Evolutionary conservation across 2,797 vertebrate genomes (phyloP).

Genomic region (Sebastes diaconus): DNA sequence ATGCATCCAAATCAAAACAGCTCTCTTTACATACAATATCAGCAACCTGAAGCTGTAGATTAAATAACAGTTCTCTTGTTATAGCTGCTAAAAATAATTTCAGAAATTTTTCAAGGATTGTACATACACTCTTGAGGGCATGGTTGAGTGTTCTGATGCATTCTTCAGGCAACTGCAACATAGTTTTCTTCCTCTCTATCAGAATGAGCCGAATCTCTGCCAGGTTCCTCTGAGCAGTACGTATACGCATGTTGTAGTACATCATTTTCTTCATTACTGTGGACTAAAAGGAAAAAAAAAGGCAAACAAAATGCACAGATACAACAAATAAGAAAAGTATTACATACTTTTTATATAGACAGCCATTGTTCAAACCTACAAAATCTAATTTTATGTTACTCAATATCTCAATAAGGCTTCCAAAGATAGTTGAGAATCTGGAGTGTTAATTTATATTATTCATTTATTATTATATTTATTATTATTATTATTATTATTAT

Average conservation of each 20-base stretch:
- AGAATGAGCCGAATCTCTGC: conserved; percentile 79
- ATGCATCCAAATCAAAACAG: conserved; percentile 13
- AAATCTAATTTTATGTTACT: not conserved
- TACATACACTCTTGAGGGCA: conserved; percentile 85
- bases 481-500: too few species aligned
- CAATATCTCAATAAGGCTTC: not conserved
- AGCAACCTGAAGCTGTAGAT: not conserved
- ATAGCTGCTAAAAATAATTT: not conserved
- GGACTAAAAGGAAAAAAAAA: conserved; percentile 71
- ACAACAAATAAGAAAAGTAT: not conserved
- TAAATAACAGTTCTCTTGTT: not conserved
- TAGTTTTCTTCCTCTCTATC: conserved; percentile 78
- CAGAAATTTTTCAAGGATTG: not conserved
- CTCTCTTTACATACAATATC: not conserved
- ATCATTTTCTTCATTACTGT: conserved; percentile 91
- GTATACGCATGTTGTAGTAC: conserved; percentile 93
- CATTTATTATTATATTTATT: too few species aligned
- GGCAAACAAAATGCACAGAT: not conserved
- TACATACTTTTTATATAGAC: not conserved
- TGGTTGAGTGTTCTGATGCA: conserved; percentile 81
- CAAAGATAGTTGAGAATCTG: not conserved
- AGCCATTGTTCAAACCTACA: not conserved
- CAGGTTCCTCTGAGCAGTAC: conserved; percentile 80
- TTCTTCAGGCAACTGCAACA: conserved; percentile 83
- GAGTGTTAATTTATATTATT: too few species aligned